Conservation (phyloP, 2,797 vertebrate genomes). For the Clarias laeviceps region DNA sequence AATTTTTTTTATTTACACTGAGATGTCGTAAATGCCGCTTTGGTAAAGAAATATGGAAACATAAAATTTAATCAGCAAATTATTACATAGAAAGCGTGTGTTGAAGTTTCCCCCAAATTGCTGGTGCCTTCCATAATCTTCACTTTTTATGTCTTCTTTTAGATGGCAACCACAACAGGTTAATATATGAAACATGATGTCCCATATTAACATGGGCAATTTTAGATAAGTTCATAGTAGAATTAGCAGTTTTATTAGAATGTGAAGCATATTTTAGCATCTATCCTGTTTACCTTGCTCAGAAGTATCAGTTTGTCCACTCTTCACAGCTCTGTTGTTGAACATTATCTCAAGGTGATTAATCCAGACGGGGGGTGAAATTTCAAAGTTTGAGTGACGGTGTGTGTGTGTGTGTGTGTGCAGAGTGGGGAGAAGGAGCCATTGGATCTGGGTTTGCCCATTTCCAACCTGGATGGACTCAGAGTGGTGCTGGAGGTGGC, state of each 20-base stretch:
- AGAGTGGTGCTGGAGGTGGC: slow-evolving; percentile 89
- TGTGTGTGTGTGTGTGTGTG: slow-evolving; percentile 45
- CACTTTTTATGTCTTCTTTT: neutral
- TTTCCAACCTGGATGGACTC: slow-evolving; percentile 95
- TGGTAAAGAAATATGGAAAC: neutral
- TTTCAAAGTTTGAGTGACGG: neutral
- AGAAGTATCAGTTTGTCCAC: neutral
- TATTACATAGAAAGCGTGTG: neutral
- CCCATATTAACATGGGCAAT: neutral
- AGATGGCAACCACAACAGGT: neutral
- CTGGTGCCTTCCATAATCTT: neutral
- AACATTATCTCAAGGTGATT: neutral
- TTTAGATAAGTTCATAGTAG: neutral
- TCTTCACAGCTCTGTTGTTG: neutral
- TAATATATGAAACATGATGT: neutral
- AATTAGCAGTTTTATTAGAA: neutral
- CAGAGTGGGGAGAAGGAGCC: slow-evolving; percentile 94
- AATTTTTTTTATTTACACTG: neutral
- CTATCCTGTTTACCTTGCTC: neutral
- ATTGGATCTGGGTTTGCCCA: slow-evolving; percentile 93
- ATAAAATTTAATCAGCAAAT: neutral
- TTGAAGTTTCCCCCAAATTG: neutral
- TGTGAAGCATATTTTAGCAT: neutral
- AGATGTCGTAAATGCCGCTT: neutral
- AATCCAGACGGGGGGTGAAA: neutral